Evolutionary conservation across 2,113 vertebrate species (phyloP).

Genomic region (Melanerpes formicivorus): DNA sequence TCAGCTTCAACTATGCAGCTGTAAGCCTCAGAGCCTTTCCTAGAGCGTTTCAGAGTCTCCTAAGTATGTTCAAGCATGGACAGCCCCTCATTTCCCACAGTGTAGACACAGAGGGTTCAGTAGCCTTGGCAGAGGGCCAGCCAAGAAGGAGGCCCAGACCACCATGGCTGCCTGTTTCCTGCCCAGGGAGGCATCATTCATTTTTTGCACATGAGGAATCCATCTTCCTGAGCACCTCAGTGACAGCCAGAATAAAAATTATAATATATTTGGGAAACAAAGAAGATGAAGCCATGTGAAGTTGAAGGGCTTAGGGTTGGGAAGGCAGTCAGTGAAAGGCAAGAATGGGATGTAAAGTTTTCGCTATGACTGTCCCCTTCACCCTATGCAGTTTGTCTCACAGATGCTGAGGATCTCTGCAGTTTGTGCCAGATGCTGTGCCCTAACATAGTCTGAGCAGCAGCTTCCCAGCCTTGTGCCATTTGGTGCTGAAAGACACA

Average conservation of each 20-base stretch:
- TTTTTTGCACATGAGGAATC: neutral
- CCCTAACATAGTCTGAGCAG: neutral
- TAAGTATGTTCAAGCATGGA: neutral
- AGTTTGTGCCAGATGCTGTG: neutral
- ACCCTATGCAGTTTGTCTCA: neutral
- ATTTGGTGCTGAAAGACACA: neutral
- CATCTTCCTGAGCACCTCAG: accelerated
- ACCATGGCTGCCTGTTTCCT: accelerated
- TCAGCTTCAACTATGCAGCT: neutral
- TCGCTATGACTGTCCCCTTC: neutral
- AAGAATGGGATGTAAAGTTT: neutral
- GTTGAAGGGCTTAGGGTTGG: neutral
- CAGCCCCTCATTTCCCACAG: neutral
- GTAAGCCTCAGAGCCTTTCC: neutral
- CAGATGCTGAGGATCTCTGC: neutral
- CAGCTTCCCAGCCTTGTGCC: neutral
- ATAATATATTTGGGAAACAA: neutral
- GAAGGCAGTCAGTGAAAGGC: neutral
- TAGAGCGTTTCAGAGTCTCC: neutral
- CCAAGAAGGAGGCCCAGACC: neutral
- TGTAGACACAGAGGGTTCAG: neutral
- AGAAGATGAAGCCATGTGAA: neutral
- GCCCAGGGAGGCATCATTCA: neutral
- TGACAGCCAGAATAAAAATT: neutral
- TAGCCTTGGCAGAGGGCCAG: neutral